phyloP scores from a whole-genome alignment of 2,888 invertebrate genomes.

The Andrena trimmerana region DNA sequence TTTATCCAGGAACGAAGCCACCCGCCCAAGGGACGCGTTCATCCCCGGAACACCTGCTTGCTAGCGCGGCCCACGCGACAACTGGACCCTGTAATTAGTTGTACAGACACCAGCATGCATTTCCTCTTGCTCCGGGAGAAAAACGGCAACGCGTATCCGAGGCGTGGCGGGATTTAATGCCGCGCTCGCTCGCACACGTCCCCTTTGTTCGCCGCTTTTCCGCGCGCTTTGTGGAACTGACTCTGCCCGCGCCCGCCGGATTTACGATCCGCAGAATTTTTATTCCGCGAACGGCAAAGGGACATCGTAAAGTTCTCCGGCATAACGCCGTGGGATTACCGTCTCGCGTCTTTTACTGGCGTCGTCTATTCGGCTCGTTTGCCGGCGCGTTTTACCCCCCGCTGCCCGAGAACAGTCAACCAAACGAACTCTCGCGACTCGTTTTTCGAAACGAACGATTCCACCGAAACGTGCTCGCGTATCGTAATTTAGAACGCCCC shows the following conservation, averaged over 20 bases:
- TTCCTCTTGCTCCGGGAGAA: neutral
- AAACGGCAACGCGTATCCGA: slow-evolving; percentile 19
- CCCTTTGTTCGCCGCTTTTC: slow-evolving; percentile 27
- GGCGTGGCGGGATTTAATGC: slow-evolving; percentile 32
- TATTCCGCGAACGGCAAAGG: slow-evolving; percentile 13
- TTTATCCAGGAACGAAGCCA: neutral
- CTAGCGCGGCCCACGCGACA: neutral
- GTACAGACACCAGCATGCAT: slow-evolving; percentile 2
- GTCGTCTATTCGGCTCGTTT: slow-evolving; percentile 29
- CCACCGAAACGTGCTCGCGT: slow-evolving; percentile 3
- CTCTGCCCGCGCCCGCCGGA: slow-evolving; percentile 1
- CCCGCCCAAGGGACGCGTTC: neutral
- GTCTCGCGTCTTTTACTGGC: neutral
- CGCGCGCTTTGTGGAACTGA: slow-evolving; percentile 26
- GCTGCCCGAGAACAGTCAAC: slow-evolving; percentile 14
- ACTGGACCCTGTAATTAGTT: slow-evolving; percentile 21
- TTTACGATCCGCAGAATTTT: slow-evolving; percentile 47
- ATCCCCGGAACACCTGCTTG: neutral
- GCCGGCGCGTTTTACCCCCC: slow-evolving; percentile 8
- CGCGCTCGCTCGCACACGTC: slow-evolving; percentile 19
- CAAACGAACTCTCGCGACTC: neutral
- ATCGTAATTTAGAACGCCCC: slow-evolving; percentile 24
- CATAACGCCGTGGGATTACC: slow-evolving; percentile 16
- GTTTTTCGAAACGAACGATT: slow-evolving; percentile 18
- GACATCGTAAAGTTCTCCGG: slow-evolving; percentile 12